Conservation (phyloP, 2,888 invertebrate species). For the Merodon equestris region DNA sequence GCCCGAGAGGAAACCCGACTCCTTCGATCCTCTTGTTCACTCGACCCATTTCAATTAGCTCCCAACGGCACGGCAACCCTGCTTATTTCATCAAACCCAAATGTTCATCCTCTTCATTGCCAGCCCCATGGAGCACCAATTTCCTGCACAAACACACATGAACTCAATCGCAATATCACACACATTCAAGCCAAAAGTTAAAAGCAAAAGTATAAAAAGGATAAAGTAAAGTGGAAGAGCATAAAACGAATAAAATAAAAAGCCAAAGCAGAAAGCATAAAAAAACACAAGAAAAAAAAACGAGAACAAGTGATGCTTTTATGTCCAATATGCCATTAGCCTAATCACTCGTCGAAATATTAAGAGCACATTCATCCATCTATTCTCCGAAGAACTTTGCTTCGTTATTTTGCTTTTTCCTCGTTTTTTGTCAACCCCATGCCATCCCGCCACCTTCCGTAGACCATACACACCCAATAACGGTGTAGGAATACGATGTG, state of each 20-base stretch:
- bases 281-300: conserved; percentile 26
- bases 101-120: too few relatives aligned
- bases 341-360: conserved; percentile 72
- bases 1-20: background rate
- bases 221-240: conserved; percentile 7
- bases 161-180: too few relatives aligned
- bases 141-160: too few relatives aligned
- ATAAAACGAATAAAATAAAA: background rate
- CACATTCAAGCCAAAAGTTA: too few relatives aligned
- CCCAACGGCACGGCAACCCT: too few relatives aligned
- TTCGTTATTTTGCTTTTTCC: background rate
- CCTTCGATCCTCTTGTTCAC: too few relatives aligned
- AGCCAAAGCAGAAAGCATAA: conserved; percentile 21
- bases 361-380: conserved; percentile 69
- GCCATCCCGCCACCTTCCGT: conserved; percentile 25
- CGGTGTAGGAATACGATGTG: background rate
- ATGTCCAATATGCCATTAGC: conserved; percentile 71
- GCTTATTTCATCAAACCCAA: too few relatives aligned
- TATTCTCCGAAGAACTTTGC: conserved; percentile 60
- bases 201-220: too few relatives aligned
- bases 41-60: too few relatives aligned
- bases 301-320: conserved; percentile 63
- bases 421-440: conserved; percentile 3
- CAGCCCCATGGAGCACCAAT: too few relatives aligned
- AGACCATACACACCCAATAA: background rate